Base-by-base conservation (phyloP, 1,140 invertebrate genomes). In the Bombus picipes region DNA sequence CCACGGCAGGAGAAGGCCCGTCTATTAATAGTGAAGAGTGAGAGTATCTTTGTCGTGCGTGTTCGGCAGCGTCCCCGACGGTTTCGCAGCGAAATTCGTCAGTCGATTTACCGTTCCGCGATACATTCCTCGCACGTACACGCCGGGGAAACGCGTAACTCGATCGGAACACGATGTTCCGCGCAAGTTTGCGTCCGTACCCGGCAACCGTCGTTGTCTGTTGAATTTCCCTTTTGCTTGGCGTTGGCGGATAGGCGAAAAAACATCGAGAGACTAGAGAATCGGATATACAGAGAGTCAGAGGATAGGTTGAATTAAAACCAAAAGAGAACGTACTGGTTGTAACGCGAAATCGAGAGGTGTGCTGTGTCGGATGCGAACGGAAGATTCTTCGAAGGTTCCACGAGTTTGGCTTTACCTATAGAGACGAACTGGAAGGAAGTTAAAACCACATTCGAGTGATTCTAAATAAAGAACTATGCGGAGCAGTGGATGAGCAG, bases 391-490 rank as follows among this genome's bases (percentile, higher is more conserved):
- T 43, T 32, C 66, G 68, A 75, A 41, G 39, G 53, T 71, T 59
- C 34, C 70, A 59, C 66, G 72, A 78, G 74, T 81, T 86, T 78
- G 34, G 47, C 83, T 82, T 83, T 70, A 80, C 57, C 82, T 68
- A 59, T 59, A 75, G 81, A 47, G 75, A 65, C 68, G 79, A 75
- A 79, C 86, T 91, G 90, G 90, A 91, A 86, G 86, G 83, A 88
- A 88, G 87, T 91, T 87, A 85, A 90, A 90, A 81, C 66, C 83
- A 70, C 72, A 73, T 91, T 90, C 86, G 80, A 68, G 88, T 84
- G 85, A 90, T 88, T 92, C 92, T 93, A 93, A 92, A 93, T 93
- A 93, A 92, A 94, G 92, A 91, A 88, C 89, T 87, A 91, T 91
- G 90, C 75, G 71, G 76, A 75, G 85, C 77, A 77, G 66, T 12